phyloP scores from a whole-genome alignment of 2,797 vertebrate species.

The Lagocephalus sceleratus region DNA sequence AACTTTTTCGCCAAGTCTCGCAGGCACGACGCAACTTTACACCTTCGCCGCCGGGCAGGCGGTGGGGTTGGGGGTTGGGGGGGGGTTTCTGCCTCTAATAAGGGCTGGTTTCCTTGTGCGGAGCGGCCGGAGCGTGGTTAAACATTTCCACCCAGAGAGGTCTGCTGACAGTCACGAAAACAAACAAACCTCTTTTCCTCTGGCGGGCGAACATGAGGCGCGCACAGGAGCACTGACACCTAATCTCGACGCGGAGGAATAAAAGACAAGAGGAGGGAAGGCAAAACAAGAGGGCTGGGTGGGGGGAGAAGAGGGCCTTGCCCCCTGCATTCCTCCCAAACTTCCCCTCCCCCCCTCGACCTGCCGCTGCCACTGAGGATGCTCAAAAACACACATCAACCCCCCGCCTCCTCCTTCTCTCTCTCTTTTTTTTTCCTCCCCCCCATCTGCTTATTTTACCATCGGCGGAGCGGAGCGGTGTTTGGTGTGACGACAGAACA shows the following conservation, averaged over 20 bases:
- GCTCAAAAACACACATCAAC: slow-evolving; percentile 60
- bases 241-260: slow-evolving; percentile 57
- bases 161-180: slow-evolving; percentile 59
- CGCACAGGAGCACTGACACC: slow-evolving; percentile 59
- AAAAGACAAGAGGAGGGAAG: slow-evolving; percentile 29
- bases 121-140: slow-evolving; percentile 54
- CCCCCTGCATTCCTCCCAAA: slow-evolving; percentile 85
- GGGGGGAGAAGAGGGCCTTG: slow-evolving; percentile 63
- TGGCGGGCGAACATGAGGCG: slow-evolving; percentile 46
- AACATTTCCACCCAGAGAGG: slow-evolving; percentile 54
- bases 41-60: neutral
- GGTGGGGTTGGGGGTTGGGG: too few relatives aligned
- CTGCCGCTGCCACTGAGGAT: slow-evolving; percentile 74
- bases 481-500: slow-evolving; percentile 46
- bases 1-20: neutral
- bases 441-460: slow-evolving; percentile 43
- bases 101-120: slow-evolving; percentile 37
- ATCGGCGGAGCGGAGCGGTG: slow-evolving; percentile 21
- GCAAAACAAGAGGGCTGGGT: slow-evolving; percentile 26
- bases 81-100: slow-evolving; percentile 38
- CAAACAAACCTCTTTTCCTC: slow-evolving; percentile 58
- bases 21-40: neutral
- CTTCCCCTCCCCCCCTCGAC: slow-evolving; percentile 64
- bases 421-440: too few relatives aligned
- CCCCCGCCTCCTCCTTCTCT: neutral